Evolutionary conservation across 2,113 vertebrate genomes (phyloP), one percentile per base, ranked within the genome.

Genomic region (Origma solitaria): DNA sequence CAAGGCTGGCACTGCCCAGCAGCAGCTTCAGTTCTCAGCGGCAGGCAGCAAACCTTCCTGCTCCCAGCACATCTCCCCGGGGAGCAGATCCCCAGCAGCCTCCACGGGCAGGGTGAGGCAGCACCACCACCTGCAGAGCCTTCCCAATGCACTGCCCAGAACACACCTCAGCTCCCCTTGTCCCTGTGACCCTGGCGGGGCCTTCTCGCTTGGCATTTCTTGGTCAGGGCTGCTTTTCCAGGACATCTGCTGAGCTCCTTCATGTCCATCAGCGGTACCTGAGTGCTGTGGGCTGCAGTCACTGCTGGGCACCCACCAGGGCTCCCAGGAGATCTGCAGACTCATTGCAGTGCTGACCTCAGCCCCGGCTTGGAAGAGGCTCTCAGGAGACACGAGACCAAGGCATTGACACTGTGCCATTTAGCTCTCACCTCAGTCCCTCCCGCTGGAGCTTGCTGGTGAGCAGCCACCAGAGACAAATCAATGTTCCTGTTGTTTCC

Each of bases 401-500:
- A 24, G 11, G 22, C 70, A 38, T 0, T 40, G 88, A 28, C 94
- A 82, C 77, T 2, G 5, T 7, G 57, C 62, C 88, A 35, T 50
- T 84, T 11, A 76, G 84, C 81, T 89, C 70, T 82, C 96, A 95
- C 91, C 94, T 92, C 68, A 2, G 37, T 28, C n/a, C 77, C 65
- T 89, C 93, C 91, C 1, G 2, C 81, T 35, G 87, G 53, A 95
- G 86, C 73, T 81, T 1, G 44, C 0, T 64, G 94, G 77, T 73
- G 90, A 90, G 89, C 54, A 80, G 80, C 75, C 65, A 2, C 51
- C 84, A 76, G 58, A 19, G 35, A 81, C 82, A 90, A 83, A 96
- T 77, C 94, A 73, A 92, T 37, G 85, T 75, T 85, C 85, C 79
- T 73, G 88, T 77, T 83, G 60, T 92, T 81, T 94, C 50, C 92